phyloP scores from a whole-genome alignment of 2,888 invertebrate genomes.

The Hypena proboscidalis region DNA sequence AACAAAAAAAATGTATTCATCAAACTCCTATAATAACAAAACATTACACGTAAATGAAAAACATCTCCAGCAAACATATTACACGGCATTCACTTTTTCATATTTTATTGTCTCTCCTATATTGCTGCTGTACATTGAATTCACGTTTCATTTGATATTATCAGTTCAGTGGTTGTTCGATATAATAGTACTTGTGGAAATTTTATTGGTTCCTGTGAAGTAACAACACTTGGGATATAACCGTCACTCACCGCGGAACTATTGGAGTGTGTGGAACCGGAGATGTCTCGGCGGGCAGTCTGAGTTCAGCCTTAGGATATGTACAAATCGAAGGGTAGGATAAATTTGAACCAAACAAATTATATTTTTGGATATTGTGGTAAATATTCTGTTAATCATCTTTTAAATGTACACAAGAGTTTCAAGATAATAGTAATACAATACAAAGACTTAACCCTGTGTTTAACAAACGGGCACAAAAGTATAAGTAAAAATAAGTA shows the following conservation, averaged over 20 bases:
- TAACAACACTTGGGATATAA: slow-evolving; percentile 55
- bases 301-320: slow-evolving; percentile 20
- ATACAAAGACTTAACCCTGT: too few species aligned
- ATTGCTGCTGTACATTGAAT: slow-evolving; percentile 43
- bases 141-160: slow-evolving; percentile 52
- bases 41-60: slow-evolving; percentile 14
- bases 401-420: background rate
- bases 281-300: slow-evolving; percentile 24
- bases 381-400: too few species aligned
- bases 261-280: slow-evolving; percentile 16
- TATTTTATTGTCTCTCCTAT: slow-evolving; percentile 39
- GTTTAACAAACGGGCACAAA: too few species aligned
- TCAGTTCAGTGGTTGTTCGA: slow-evolving; percentile 48
- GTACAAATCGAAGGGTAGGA: too few species aligned
- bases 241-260: slow-evolving; percentile 52
- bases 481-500: too few species aligned
- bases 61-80: slow-evolving; percentile 14
- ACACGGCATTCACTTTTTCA: slow-evolving; percentile 20
- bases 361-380: too few species aligned
- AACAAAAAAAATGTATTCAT: slow-evolving; percentile 18
- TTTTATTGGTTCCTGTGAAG: slow-evolving; percentile 56
- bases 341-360: too few species aligned
- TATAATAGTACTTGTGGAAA: slow-evolving; percentile 44
- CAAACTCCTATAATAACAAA: slow-evolving; percentile 16
- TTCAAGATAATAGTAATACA: too few species aligned